phyloP scores from a whole-genome alignment of 2,113 vertebrate genomes.

The Gavialis gangeticus region DNA sequence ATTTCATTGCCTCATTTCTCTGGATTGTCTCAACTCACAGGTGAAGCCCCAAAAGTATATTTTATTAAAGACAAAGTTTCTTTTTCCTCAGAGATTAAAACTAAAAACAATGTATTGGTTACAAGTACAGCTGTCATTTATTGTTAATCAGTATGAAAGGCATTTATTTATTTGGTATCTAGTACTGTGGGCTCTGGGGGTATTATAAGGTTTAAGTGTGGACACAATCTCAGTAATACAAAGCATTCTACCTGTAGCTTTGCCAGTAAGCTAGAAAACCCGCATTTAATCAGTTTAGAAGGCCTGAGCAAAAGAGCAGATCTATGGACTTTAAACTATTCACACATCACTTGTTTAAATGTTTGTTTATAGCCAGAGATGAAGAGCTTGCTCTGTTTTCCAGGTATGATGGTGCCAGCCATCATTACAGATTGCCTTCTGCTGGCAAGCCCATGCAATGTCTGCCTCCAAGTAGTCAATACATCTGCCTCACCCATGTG shows the following conservation, averaged over 20 bases:
- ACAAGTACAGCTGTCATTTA: not conserved
- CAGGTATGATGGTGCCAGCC: not conserved
- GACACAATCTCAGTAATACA: not conserved
- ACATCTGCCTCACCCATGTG: not conserved
- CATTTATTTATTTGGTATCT: slow-evolving; percentile 14
- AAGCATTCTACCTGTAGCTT: not conserved
- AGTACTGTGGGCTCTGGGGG: not conserved
- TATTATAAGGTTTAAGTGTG: not conserved
- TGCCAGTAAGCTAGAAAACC: not conserved
- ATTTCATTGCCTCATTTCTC: not conserved
- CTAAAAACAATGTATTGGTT: not conserved
- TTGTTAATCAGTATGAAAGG: not conserved
- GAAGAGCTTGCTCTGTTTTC: not conserved
- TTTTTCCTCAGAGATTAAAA: not conserved
- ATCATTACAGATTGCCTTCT: not conserved
- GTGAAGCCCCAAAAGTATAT: not conserved
- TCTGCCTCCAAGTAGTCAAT: rapidly evolving
- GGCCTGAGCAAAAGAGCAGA: not conserved
- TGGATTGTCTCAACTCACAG: not conserved
- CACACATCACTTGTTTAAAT: not conserved
- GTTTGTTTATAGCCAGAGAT: not conserved
- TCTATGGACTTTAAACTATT: not conserved
- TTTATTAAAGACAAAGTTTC: not conserved
- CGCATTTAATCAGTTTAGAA: not conserved
- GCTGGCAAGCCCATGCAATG: not conserved